These are phyloP conservation scores for Cossypha heuglini DNA, from an alignment of 2,797 vertebrate genomes.

Conservation along the genomic window DNA sequence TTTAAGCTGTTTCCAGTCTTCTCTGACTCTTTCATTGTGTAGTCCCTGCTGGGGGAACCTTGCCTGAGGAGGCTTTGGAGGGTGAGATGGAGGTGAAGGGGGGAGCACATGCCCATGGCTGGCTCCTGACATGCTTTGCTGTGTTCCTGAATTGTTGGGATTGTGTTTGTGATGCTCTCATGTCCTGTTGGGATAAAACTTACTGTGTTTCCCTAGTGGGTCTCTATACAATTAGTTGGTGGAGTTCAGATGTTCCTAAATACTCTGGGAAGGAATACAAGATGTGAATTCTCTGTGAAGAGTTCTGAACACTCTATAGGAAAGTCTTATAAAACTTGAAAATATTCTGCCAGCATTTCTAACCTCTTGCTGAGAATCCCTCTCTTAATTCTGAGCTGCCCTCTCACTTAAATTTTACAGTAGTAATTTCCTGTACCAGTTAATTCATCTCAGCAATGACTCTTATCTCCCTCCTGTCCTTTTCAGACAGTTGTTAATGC, in stretches of 20 bases:
- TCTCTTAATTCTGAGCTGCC: neutral
- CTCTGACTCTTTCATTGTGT: neutral
- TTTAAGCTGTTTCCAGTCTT: neutral
- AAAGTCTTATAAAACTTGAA: neutral
- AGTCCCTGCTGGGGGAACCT: neutral
- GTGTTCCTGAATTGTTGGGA: neutral
- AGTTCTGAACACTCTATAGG: neutral
- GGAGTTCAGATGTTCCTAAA: neutral
- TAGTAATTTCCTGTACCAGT: neutral
- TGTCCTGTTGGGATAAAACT: neutral
- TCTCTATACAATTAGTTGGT: neutral
- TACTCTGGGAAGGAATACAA: neutral
- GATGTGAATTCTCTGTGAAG: neutral
- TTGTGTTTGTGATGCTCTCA: neutral
- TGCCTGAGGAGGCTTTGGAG: neutral
- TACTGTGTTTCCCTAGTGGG: rapidly evolving
- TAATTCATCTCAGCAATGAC: neutral
- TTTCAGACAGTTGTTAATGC: neutral
- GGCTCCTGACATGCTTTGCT: neutral
- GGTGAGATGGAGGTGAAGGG: neutral
- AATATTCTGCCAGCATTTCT: neutral
- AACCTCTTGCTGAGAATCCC: rapidly evolving
- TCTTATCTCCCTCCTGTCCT: neutral
- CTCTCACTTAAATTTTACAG: neutral
- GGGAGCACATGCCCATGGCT: neutral